Evolutionary conservation across 2,797 vertebrate genomes (phyloP), one percentile per base, ranked within the genome.

Genomic region (Buphagus erythrorhynchus): DNA sequence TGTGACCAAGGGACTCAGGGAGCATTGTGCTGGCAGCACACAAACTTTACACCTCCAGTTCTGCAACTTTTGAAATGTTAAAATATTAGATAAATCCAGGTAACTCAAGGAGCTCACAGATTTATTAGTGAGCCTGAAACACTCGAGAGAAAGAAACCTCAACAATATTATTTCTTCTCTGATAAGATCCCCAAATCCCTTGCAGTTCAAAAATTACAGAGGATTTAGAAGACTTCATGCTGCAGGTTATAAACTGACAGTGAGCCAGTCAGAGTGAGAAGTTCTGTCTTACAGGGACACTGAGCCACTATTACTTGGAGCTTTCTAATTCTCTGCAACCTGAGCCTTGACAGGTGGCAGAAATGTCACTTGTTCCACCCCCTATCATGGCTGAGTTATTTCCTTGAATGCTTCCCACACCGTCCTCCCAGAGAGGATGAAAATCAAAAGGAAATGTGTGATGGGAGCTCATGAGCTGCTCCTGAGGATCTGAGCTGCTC

Each of bases 151-250:
- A 85, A 83, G 77, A 71, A 94, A 78, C 48, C 58, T 69, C 72
- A 79, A 78, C 92, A 87, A 52, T 87, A 88, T 96, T 88, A 92
- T 96, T 96, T 86, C 68, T 59, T 80, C 52, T 12, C 58, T 74
- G 94, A 96, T 96, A 97, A 96, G 74, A 92, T 75, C 58, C 74
- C 31, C 92, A 95, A 97, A 96, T 95, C 95, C 93, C 81, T 93
- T 61, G 68, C 82, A 81, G 90, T 31, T 94, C 86, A 88, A 58
- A 97, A 96, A 95, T 96, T 95, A 95, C 93, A 86, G 90, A 78
- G 90, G 95, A 87, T 96, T 97, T 96, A 80, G 90, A 93, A 86
- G 91, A 3, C 67, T 95, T 82, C 63, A 19, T 77, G 86, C 80
- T 93, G 8, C 68, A 61, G 94, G 95, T 96, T 95, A 78, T 31